Base-by-base conservation (phyloP, 1,140 invertebrate genomes). In the Reticulitermes speratus region DNA sequence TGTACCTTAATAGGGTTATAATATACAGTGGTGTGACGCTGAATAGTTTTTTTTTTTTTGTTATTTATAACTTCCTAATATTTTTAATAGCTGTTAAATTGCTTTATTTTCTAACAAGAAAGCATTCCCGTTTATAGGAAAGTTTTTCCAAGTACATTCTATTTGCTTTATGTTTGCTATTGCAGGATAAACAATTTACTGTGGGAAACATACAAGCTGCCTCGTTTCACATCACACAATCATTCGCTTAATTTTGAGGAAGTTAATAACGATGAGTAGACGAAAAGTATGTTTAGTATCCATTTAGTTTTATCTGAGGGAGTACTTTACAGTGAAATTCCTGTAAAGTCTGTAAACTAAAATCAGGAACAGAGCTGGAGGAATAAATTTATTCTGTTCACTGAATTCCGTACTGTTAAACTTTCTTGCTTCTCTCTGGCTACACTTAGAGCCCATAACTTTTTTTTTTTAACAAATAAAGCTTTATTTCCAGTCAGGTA, bases 1-100 rank as follows among this genome's bases (percentile, higher is more conserved):
- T 75, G n/a, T 25, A 25, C 12, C 65, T 55, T 55, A 30, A 25
- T 25, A 75, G 65, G 21, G 12, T 5, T 65, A 65, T n/a, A n/a
- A 65, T 8, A 23, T 65, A n/a, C 21, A 65, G 65, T 75, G n/a
- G 0, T 75, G 6, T 30, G 25, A 75, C 25, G 65, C 3, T 1
- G n/a, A 2, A 59, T 59, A 23, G 14, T 30, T 30, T 75, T 75
- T 75, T 30, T 1, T 30, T 30, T 75, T 75, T 75, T 30, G n/a
- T 65, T 65, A 65, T 65, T 75, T 75, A 75, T n/a, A 75, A 75
- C 25, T 30, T 75, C 55, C 55, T 59, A 0, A 16, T 30, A 75
- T 75, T 75, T 75, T 75, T 30, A 75, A 25, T 75, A 75, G 65
- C 65, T 75, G 14, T 75, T 75, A 30, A 75, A 75, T 75, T 75